A percentile compares a stretch with the other conserved stretches of the same genome.
These are phyloP conservation scores for Pelobates fuscus DNA, from an alignment of 2,113 vertebrate genomes.

Conservation along the genomic window DNA sequence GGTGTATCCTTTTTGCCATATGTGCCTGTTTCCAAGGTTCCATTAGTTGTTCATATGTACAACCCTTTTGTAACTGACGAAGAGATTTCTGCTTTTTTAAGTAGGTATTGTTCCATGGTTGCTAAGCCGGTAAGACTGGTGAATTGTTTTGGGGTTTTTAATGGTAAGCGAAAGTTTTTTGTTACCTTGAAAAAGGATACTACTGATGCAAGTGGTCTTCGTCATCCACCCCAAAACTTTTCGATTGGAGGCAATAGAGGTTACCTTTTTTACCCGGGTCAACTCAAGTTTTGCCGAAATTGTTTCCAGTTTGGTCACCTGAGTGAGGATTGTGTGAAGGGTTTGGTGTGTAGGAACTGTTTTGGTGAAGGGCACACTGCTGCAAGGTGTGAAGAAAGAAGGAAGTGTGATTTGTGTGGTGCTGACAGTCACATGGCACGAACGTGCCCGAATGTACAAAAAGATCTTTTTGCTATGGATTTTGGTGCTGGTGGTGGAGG, in stretches of 20 bases:
- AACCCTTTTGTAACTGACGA: not conserved
- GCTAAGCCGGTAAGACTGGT: not conserved
- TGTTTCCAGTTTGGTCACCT: not conserved
- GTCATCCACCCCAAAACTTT: not conserved
- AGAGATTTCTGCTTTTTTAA: not conserved
- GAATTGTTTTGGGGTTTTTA: no score
- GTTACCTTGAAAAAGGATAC: not conserved
- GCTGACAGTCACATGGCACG: not conserved
- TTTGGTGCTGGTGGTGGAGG: not conserved
- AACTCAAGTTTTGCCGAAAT: not conserved
- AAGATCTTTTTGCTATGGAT: not conserved
- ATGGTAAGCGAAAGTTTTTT: not conserved
- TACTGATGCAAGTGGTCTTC: not conserved
- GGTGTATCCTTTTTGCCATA: not conserved
- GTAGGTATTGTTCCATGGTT: not conserved
- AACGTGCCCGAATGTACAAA: rapidly evolving
- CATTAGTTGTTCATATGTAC: not conserved
- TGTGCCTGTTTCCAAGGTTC: not conserved
- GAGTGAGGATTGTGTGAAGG: not conserved
- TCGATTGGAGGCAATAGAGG: not conserved
- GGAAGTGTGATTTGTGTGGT: not conserved
- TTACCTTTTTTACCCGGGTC: not conserved
- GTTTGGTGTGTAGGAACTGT: no score
- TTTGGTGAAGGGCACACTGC: no score
- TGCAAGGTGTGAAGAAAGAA: no score